A percentile compares a stretch with the other conserved stretches of the same genome.
Evolutionary conservation across 2,888 invertebrate genomes (phyloP).

Genomic region (Lycocerus yunnanus): DNA sequence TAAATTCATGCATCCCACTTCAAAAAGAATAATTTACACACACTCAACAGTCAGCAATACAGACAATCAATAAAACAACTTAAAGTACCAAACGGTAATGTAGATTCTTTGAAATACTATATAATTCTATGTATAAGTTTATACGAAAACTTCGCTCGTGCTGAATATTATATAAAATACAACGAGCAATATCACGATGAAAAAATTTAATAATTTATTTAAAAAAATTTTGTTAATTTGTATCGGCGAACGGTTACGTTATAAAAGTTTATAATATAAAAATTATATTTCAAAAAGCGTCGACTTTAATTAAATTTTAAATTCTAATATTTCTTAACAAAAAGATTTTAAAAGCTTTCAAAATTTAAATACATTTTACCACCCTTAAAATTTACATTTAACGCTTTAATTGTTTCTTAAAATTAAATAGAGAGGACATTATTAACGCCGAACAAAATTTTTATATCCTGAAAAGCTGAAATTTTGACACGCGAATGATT

Average conservation of each 20-base stretch:
- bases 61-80: not conserved
- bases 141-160: not conserved
- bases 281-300: not conserved
- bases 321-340: constrained; percentile 1
- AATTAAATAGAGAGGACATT: not conserved
- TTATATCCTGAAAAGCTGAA: not conserved
- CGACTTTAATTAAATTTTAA: constrained; percentile 2
- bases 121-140: not conserved
- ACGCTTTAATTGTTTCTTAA: not conserved
- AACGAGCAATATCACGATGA: too few relatives aligned
- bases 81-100: not conserved
- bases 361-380: not conserved
- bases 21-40: not conserved
- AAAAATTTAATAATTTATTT: not conserved
- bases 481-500: not conserved
- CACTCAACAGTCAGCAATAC: not conserved
- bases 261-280: not conserved
- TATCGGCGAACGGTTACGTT: not conserved
- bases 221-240: not conserved
- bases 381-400: not conserved
- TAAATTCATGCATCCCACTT: not conserved
- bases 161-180: not conserved
- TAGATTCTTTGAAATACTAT: not conserved
- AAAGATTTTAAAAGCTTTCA: constrained; percentile 2
- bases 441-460: not conserved